Conservation (phyloP, 1,140 invertebrate genomes). For the Ctenoplectra terminalis region DNA sequence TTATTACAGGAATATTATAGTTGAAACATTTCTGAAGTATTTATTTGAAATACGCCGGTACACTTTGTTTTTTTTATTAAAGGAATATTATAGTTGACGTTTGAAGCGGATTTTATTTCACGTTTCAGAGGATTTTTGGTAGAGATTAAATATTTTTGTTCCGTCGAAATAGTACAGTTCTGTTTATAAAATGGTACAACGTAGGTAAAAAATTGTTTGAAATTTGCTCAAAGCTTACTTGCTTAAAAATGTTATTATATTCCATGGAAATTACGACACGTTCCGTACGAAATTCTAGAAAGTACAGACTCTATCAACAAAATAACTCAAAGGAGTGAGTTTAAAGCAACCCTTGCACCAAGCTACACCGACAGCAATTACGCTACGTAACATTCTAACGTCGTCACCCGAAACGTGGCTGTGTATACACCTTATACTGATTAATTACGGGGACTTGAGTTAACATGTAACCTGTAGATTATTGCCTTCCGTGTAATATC, state of each 20-base stretch:
- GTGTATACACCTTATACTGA: constrained; percentile 5
- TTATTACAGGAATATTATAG: not conserved
- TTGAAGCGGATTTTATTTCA: not conserved
- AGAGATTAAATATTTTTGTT: not conserved
- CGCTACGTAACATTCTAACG: not conserved
- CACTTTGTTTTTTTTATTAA: too few species aligned
- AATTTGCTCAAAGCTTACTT: too few species aligned
- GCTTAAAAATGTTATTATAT: too few species aligned
- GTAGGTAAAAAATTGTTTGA: not conserved
- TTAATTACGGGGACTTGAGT: constrained; percentile 17
- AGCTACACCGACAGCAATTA: constrained; percentile 7
- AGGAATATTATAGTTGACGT: too few species aligned
- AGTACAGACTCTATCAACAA: not conserved
- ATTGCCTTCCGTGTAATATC: not conserved
- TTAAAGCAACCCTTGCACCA: not conserved
- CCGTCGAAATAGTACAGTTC: fast-evolving
- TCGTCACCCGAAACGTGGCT: not conserved
- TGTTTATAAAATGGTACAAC: not conserved
- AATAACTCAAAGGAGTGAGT: not conserved
- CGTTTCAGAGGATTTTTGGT: not conserved
- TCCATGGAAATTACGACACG: not conserved
- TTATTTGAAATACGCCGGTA: too few species aligned
- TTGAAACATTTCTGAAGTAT: too few species aligned
- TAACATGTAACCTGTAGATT: constrained; percentile 9
- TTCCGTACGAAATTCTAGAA: too few species aligned